Percentiles rank a stretch among this genome's conserved stretches.
Conservation (phyloP, 2,113 vertebrate genomes). For the Cyanoderma ruficeps region DNA sequence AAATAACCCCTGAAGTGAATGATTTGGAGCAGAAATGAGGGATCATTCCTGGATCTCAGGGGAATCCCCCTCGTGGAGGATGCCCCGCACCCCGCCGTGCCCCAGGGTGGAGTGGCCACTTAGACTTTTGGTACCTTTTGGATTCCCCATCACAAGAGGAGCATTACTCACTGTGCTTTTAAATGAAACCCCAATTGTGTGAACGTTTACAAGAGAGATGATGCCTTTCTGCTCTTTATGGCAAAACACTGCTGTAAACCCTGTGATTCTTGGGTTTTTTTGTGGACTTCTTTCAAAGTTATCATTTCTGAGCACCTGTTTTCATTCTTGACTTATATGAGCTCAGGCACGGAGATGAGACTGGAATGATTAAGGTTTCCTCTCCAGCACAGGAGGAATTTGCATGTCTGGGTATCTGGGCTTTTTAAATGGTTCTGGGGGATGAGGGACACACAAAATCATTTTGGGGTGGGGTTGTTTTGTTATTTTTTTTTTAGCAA, state of each 20-base stretch:
- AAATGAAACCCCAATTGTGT: not conserved
- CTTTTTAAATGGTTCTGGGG: not conserved
- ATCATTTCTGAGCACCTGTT: not conserved
- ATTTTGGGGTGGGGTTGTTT: not conserved
- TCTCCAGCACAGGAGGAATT: not conserved
- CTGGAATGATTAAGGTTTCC: not conserved
- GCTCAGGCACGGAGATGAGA: not conserved
- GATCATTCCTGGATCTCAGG: not conserved
- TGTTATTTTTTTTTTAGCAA: not conserved
- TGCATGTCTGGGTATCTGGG: not conserved
- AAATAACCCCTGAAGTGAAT: not conserved
- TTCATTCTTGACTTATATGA: not conserved
- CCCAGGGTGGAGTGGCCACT: not conserved
- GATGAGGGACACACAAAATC: not conserved
- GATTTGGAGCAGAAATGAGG: slow-evolving; percentile 25
- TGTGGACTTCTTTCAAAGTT: slow-evolving; percentile 7
- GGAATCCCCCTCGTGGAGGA: not conserved
- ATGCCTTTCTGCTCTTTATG: slow-evolving; percentile 17
- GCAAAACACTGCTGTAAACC: not conserved
- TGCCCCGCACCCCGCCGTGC: not conserved
- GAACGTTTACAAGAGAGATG: not conserved
- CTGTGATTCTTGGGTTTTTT: not conserved
- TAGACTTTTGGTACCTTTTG: not conserved
- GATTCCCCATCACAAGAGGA: not conserved
- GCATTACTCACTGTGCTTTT: rapidly evolving